Evolutionary conservation across 2,888 invertebrate genomes (phyloP), one percentile per base, ranked within the genome.

Genomic region (Leptopilina drosophilae): DNA sequence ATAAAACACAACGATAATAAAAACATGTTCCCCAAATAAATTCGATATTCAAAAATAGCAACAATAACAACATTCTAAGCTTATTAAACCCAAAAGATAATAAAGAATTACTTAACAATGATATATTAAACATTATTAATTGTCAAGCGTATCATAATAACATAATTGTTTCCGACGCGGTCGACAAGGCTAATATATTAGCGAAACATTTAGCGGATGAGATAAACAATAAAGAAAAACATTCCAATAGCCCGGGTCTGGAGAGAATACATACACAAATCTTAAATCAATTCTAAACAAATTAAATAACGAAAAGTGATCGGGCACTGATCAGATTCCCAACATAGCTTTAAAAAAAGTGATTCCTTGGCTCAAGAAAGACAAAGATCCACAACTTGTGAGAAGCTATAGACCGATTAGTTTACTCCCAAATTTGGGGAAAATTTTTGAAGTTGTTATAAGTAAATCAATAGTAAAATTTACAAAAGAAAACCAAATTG

Each of bases 401-500:
- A 2, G 33, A 4, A 78, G 67, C 12, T 42, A 40, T 4, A 59
- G 67, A 40, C 77, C 77, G 15, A 59, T 78, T 2, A 78, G 59
- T 46, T 42, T 78, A 4, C 40, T 66, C 3, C 62, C 77, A 4
- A 78, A 69, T 46, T 42, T 78, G n/a, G 59, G 62, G 6, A 69
- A 78, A 42, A 40, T 78, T 1, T 78, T 59, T 59, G 77, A 69
- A 67, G 11, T 67, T 4, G 8, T 78, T 0, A 69, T 78, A 53
- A 78, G 69, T 15, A 69, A 11, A 33, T 8, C 8, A 6, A n/a
- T 78, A 11, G 42, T 7, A 5, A 33, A 2, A 12, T 59, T 56
- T 40, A 42, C 40, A 33, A 12, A 33, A 11, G n/a, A 67, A 78
- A n/a, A 59, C 8, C 11, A 78, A 11, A 33, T 78, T 12, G 67